phyloP scores from a whole-genome alignment of 92 coral and sea anemone genomes.

The Porites cylindrica region DNA sequence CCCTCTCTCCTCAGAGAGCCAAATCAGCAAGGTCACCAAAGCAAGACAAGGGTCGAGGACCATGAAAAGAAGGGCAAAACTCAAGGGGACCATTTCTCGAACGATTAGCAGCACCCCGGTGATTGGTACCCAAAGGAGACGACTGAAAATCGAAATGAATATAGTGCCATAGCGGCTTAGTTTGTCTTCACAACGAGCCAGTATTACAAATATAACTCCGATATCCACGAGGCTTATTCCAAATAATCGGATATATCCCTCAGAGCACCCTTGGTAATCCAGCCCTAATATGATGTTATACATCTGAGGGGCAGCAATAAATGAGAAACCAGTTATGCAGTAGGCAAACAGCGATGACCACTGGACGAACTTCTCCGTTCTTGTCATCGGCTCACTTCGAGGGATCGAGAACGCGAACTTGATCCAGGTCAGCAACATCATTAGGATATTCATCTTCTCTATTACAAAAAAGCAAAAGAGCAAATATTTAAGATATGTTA shows the following conservation, averaged over 20 bases:
- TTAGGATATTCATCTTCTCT: background rate
- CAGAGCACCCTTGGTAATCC: slow-evolving; percentile 26
- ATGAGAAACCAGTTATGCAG: slow-evolving; percentile 18
- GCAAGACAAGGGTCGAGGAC: background rate
- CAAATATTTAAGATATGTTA: background rate
- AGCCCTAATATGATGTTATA: slow-evolving; percentile 1
- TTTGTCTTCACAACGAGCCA: slow-evolving; percentile 17
- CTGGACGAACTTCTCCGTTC: slow-evolving; percentile 27
- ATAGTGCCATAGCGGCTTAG: slow-evolving; percentile 8
- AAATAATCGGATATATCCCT: slow-evolving; percentile 18
- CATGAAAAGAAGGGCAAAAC: background rate
- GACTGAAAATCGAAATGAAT: slow-evolving; percentile 16
- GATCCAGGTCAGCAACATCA: slow-evolving; percentile 36
- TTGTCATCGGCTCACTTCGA: slow-evolving; percentile 20
- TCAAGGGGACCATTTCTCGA: slow-evolving; percentile 13
- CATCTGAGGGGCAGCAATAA: slow-evolving; percentile 18
- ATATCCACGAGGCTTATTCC: background rate
- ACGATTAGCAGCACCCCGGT: slow-evolving; percentile 9
- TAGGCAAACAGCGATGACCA: slow-evolving; percentile 35
- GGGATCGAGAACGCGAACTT: slow-evolving; percentile 31
- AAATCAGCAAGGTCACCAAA: background rate
- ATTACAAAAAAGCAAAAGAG: background rate
- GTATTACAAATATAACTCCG: slow-evolving; percentile 19
- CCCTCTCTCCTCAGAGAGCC: slow-evolving; percentile 2
- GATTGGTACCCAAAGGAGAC: slow-evolving; percentile 11